These are phyloP conservation scores for Premnoplex brunnescens DNA, from an alignment of 2,797 vertebrate genomes.

Conservation along the genomic window DNA sequence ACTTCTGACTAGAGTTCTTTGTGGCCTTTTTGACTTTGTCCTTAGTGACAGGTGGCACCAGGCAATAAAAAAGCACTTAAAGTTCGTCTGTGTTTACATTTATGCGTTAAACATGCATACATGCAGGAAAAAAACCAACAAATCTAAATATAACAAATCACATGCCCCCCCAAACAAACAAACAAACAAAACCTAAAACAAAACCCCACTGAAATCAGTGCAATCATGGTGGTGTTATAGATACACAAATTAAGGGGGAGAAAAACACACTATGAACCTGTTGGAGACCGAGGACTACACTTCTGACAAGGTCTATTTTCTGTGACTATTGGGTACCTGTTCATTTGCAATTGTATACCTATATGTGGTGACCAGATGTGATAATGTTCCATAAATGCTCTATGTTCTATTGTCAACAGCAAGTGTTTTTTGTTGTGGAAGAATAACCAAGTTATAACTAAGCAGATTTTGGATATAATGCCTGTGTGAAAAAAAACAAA, in stretches of 20 bases:
- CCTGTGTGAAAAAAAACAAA: not conserved
- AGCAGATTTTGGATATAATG: not conserved
- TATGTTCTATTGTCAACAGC: not conserved
- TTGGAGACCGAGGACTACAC: not conserved
- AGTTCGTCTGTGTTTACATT: not conserved
- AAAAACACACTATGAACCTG: not conserved
- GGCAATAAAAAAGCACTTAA: not conserved
- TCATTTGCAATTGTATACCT: not conserved
- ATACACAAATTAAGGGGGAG: accelerated
- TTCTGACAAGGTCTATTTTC: not conserved
- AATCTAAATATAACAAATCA: not conserved
- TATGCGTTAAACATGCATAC: not conserved
- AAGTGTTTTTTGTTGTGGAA: not conserved
- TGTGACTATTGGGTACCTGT: not conserved
- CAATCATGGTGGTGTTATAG: not conserved
- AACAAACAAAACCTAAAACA: too few species aligned
- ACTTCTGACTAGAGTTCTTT: not conserved
- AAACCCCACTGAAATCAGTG: not conserved
- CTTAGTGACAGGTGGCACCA: not conserved
- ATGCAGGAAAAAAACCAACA: not conserved
- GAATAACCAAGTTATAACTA: not conserved
- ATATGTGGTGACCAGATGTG: not conserved
- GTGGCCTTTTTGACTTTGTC: not conserved
- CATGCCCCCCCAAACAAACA: not conserved
- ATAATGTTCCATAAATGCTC: not conserved